Conservation (phyloP, 2,888 invertebrate genomes). For the Mesorhabditis belari region DNA sequence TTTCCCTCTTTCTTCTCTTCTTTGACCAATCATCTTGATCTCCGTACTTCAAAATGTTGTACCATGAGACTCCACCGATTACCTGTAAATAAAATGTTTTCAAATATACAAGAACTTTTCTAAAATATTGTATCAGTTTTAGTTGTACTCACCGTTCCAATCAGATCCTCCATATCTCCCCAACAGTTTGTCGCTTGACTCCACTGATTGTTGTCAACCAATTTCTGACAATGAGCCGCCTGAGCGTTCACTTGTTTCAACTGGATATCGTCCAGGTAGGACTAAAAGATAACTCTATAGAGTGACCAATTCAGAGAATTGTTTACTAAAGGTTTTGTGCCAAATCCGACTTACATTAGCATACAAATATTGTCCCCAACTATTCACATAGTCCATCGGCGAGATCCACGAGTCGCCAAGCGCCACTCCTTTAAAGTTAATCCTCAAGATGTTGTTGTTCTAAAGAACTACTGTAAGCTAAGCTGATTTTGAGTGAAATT, state of each 20-base stretch:
- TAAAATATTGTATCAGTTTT: too few relatives aligned
- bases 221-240: conserved; percentile 28
- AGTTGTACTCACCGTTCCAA: too few relatives aligned
- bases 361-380: conserved; percentile 73
- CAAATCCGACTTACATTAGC: neutral
- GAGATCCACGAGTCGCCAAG: conserved; percentile 83
- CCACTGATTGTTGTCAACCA: conserved; percentile 62
- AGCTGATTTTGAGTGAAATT: neutral
- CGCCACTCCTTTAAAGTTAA: conserved; percentile 70
- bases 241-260: conserved; percentile 18
- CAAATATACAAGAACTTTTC: too few relatives aligned
- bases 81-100: conserved; percentile 19
- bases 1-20: neutral
- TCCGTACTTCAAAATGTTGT: conserved; percentile 65
- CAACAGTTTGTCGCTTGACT: conserved; percentile 64
- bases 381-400: conserved; percentile 72
- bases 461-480: neutral
- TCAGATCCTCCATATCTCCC: conserved; percentile 64
- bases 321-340: neutral
- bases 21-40: conserved; percentile 31
- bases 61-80: conserved; percentile 70
- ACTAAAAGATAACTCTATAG: too few relatives aligned
- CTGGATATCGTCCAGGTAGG: conserved; percentile 37
- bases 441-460: conserved; percentile 49
- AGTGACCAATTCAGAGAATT: too few relatives aligned